phyloP scores from a whole-genome alignment of 2,888 invertebrate genomes.

The Agrotis puta region DNA sequence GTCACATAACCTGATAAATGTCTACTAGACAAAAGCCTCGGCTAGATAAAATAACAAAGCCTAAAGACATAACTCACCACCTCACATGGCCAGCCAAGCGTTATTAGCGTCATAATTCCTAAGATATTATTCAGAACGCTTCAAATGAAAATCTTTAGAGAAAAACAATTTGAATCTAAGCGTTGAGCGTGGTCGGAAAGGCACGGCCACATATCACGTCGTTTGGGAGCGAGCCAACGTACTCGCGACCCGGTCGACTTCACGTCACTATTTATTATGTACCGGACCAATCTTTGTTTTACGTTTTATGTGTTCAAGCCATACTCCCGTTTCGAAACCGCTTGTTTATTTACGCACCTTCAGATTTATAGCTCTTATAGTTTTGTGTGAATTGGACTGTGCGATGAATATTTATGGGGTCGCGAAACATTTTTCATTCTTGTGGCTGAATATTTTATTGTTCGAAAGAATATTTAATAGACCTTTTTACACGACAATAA shows the following conservation, averaged over 20 bases:
- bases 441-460: conserved; percentile 35
- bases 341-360: conserved; percentile 65
- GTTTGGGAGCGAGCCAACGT: conserved; percentile 66
- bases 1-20: conserved; percentile 27
- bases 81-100: conserved; percentile 45
- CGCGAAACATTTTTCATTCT: conserved; percentile 37
- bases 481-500: conserved; percentile 2
- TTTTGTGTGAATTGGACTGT: conserved; percentile 57
- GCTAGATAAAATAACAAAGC: conserved; percentile 47
- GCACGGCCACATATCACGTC: conserved; percentile 63
- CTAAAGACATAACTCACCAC: conserved; percentile 40
- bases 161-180: conserved; percentile 59
- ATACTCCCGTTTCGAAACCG: conserved; percentile 57
- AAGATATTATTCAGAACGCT: conserved; percentile 53
- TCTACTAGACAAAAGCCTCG: conserved; percentile 19
- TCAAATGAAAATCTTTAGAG: conserved; percentile 54
- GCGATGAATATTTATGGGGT: conserved; percentile 54
- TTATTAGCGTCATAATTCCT: conserved; percentile 48
- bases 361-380: conserved; percentile 61
- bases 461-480: conserved; percentile 31
- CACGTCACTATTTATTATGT: conserved; percentile 66
- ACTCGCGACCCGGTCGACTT: conserved; percentile 57
- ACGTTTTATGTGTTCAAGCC: conserved; percentile 62
- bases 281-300: conserved; percentile 66
- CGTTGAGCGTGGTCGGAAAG: conserved; percentile 55